Conservation (phyloP, 2,113 vertebrate species). For the Xiphias gladius region DNA sequence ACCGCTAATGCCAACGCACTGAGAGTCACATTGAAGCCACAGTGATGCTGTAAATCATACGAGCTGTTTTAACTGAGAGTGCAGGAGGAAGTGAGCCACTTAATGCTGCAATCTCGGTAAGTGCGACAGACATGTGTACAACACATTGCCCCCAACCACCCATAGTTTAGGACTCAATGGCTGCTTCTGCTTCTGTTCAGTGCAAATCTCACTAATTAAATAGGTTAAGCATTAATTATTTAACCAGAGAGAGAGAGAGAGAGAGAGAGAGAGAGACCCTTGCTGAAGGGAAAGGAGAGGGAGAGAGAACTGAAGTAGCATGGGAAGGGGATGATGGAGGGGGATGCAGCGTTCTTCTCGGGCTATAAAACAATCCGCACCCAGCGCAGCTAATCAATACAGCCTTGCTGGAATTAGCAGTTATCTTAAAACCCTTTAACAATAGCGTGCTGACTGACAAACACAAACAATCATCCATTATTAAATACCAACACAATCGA, state of each 20-base stretch:
- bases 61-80: background rate
- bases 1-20: background rate
- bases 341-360: slow-evolving; percentile 23
- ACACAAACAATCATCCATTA: slow-evolving; percentile 84
- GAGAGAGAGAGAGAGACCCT: slow-evolving; percentile 54
- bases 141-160: background rate
- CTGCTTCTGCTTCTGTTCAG: slow-evolving; percentile 70
- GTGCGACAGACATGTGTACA: background rate
- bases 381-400: slow-evolving; percentile 79
- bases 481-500: slow-evolving; percentile 68
- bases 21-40: slow-evolving; percentile 1
- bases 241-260: slow-evolving; percentile 60
- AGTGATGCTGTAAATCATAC: slow-evolving; percentile 22
- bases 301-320: slow-evolving; percentile 21
- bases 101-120: slow-evolving; percentile 4
- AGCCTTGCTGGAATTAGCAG: slow-evolving; percentile 80
- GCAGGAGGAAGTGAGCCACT: slow-evolving; percentile 25
- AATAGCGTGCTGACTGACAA: slow-evolving; percentile 73
- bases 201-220: slow-evolving; percentile 86
- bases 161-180: slow-evolving; percentile 73
- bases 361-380: slow-evolving; percentile 81
- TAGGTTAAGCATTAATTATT: slow-evolving; percentile 85
- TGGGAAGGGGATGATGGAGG: slow-evolving; percentile 36
- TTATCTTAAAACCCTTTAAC: slow-evolving; percentile 85
- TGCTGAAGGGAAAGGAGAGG: background rate